Evolutionary conservation across 2,113 vertebrate species (phyloP), one percentile per base, ranked within the genome.

Genomic region (Brienomyrus longianalis): DNA sequence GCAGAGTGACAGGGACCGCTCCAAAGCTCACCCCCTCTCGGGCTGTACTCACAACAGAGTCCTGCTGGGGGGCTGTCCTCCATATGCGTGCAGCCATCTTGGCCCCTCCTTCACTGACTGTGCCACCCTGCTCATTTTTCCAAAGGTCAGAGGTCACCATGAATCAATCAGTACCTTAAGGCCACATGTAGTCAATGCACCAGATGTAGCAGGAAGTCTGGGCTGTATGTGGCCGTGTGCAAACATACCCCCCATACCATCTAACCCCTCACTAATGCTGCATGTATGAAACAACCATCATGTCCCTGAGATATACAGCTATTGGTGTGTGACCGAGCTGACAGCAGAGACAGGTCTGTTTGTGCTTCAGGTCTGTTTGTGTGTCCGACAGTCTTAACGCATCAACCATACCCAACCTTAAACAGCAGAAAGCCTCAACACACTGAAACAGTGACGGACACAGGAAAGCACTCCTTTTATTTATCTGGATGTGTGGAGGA

Each of bases 41-140:
- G 83, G 13, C 51, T 39, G 56, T 15, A 90, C 92, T 94, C 92
- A 96, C 96, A 94, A 85, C 89, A 17, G 91, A 92, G 31, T 92
- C 91, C 21, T 91, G 90, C 90, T 90, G 93, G 83, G 83, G 88
- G 35, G 86, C 83, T 3, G 90, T 93, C 92, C 93, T 95, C 94
- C 91, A 95, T 89, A 94, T 91, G 89, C 94, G 94, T 31, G 89
- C 83, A 9, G 86, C 90, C 51, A 88, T 19, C 88, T 90, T 92
- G 95, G 92, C 89, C 50, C 70, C 80, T 87, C 88, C 91, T 77
- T 77, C 84, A 90, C 74, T 74, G 39, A 86, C 87, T 15, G 43
- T 62, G 21, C 77, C 52, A 9, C 6, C 52, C 89, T 89, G 89
- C n/a, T 89, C n/a, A 47, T 45, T 89, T 56, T 89, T 89, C 35